Conservation (phyloP, 1,140 invertebrate species). For the Penaeus japonicus region DNA sequence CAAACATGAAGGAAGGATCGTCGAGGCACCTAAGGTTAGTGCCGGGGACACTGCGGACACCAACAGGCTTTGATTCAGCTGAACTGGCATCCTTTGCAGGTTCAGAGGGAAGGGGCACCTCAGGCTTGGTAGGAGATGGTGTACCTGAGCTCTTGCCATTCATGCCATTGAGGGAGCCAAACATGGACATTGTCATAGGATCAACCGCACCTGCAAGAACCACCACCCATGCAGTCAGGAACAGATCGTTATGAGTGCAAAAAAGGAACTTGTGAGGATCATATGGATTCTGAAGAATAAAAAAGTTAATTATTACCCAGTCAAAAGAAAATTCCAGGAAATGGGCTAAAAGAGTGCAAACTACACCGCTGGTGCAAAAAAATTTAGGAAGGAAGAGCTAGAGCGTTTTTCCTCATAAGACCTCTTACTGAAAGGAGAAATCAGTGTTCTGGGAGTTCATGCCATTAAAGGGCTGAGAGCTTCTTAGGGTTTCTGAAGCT, state of each 20-base stretch:
- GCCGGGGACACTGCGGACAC: slow-evolving; percentile 65
- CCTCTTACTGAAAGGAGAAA: not conserved
- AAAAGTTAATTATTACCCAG: no score
- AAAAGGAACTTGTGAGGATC: not conserved
- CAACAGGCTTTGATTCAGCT: slow-evolving; percentile 59
- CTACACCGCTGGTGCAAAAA: no score
- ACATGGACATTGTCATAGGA: slow-evolving; percentile 59
- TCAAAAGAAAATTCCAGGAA: no score
- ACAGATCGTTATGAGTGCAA: slow-evolving; percentile 10
- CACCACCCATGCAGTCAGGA: slow-evolving; percentile 54
- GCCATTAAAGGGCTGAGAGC: not conserved
- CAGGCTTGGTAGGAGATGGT: slow-evolving; percentile 59
- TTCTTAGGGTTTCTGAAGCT: not conserved
- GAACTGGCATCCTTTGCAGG: slow-evolving; percentile 58
- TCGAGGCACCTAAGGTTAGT: slow-evolving; percentile 68
- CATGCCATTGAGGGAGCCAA: slow-evolving; percentile 59
- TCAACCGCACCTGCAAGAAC: slow-evolving; percentile 55
- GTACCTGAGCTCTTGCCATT: slow-evolving; percentile 59
- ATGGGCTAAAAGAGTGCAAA: no score
- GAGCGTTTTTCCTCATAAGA: no score
- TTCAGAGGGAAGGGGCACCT: slow-evolving; percentile 61
- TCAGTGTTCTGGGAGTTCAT: not conserved
- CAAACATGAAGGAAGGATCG: slow-evolving; percentile 69
- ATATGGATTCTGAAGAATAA: slow-evolving; percentile 23
- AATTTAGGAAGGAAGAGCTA: no score